phyloP scores from a whole-genome alignment of 1,140 invertebrate species.

The Zaprionus vittiger region DNA sequence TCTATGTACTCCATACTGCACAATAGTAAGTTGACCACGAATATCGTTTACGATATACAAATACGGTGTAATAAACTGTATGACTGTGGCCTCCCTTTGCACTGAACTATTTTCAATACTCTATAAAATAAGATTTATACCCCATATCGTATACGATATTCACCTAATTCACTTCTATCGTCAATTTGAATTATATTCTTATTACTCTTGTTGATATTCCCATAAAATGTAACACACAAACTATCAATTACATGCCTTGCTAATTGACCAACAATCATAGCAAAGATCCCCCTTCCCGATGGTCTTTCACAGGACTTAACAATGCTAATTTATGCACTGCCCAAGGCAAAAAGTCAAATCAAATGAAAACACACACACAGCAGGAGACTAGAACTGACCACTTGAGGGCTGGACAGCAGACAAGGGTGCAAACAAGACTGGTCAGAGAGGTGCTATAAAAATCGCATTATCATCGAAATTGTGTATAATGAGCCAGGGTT shows the following conservation, averaged over 20 bases:
- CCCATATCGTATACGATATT: slow-evolving; percentile 5
- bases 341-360: slow-evolving; percentile 70
- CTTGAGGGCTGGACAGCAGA: slow-evolving; percentile 29
- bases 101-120: fast-evolving
- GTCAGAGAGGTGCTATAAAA: slow-evolving; percentile 58
- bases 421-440: slow-evolving; percentile 57
- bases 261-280: slow-evolving; percentile 59
- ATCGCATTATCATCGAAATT: slow-evolving; percentile 71
- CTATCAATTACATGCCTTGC: slow-evolving; percentile 60
- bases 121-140: too few species aligned
- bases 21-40: background rate
- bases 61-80: background rate
- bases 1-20: background rate
- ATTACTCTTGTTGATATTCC: background rate
- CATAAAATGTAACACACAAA: slow-evolving; percentile 20
- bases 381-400: slow-evolving; percentile 59
- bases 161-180: background rate
- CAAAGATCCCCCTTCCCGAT: slow-evolving; percentile 23
- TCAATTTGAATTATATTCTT: background rate
- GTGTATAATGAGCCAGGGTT: slow-evolving; percentile 52
- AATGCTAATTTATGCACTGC: slow-evolving; percentile 78
- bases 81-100: background rate
- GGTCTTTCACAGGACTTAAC: slow-evolving; percentile 8
- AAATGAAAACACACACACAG: slow-evolving; percentile 61
- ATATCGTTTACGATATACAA: slow-evolving; percentile 4